A percentile compares a stretch with the other conserved stretches of the same genome.
phyloP scores from a whole-genome alignment of 2,888 invertebrate species.

The Onthophagus sagittarius region DNA sequence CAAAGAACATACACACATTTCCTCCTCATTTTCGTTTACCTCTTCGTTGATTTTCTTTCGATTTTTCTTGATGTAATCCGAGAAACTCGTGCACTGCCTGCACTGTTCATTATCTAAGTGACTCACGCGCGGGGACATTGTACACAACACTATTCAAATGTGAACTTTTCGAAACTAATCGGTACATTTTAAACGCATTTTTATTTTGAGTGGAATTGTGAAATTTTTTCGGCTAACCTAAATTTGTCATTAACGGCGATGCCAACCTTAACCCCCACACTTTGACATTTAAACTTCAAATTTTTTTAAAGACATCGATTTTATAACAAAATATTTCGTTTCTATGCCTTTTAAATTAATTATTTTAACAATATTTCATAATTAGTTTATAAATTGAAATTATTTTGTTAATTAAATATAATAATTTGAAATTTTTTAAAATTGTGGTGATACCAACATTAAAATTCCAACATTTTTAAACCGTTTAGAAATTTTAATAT shows the following conservation, averaged over 20 bases:
- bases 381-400: neutral
- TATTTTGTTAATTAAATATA: too few species aligned
- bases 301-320: neutral
- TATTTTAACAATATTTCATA: neutral
- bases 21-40: constrained; percentile 24
- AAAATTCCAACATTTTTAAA: neutral
- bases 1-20: constrained; percentile 28
- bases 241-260: constrained; percentile 12
- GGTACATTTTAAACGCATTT: neutral
- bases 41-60: constrained; percentile 34
- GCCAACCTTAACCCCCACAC: neutral
- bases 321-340: neutral
- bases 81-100: constrained; percentile 46
- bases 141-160: constrained; percentile 14
- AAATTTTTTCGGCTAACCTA: constrained; percentile 13
- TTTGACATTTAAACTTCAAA: neutral
- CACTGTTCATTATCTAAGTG: constrained; percentile 47
- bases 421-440: neutral
- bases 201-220: neutral
- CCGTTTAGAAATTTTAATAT: neutral
- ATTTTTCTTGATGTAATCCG: constrained; percentile 45
- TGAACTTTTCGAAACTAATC: neutral
- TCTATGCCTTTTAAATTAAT: too few species aligned
- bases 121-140: constrained; percentile 43
- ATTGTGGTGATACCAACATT: neutral